These are phyloP conservation scores for Epirrhoe alternata DNA, from an alignment of 2,888 invertebrate species.

Conservation along the genomic window DNA sequence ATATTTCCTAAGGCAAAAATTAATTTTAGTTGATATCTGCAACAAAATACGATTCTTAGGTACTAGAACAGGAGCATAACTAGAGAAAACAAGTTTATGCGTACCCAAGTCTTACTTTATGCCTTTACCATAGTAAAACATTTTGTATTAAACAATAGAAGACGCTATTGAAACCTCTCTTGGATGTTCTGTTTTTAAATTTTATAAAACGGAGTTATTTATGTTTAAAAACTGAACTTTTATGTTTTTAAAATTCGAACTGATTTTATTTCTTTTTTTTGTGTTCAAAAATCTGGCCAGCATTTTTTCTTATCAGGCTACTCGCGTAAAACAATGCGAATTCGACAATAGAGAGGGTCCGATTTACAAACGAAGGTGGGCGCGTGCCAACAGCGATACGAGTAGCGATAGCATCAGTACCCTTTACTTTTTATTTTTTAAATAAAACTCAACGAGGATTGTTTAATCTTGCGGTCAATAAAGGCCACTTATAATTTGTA, in stretches of 20 bases:
- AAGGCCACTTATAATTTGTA: neutral
- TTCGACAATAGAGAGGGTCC: conserved; percentile 61
- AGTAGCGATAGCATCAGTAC: conserved; percentile 55
- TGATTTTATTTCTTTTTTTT: neutral
- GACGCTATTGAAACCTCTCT: too few relatives aligned
- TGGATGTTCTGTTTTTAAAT: too few relatives aligned
- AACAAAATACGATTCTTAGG: too few relatives aligned
- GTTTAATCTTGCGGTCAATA: conserved; percentile 18
- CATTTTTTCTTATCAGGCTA: conserved; percentile 52
- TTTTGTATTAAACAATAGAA: too few relatives aligned
- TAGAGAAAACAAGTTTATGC: too few relatives aligned
- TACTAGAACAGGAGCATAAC: too few relatives aligned
- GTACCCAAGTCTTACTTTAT: too few relatives aligned
- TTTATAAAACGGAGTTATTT: too few relatives aligned
- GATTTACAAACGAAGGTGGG: conserved; percentile 48
- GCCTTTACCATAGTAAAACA: too few relatives aligned
- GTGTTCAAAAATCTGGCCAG: conserved; percentile 9
- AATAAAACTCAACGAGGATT: conserved; percentile 12
- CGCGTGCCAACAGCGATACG: conserved; percentile 57
- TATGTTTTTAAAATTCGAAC: neutral
- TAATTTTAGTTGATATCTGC: too few relatives aligned
- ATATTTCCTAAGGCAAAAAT: too few relatives aligned
- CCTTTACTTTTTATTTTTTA: conserved; percentile 50
- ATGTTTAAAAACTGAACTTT: neutral
- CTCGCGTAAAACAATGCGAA: conserved; percentile 55